A percentile compares a stretch with the other conserved stretches of the same genome.
These are phyloP conservation scores for Tipula confusa DNA, from an alignment of 2,888 invertebrate genomes.

Conservation along the genomic window DNA sequence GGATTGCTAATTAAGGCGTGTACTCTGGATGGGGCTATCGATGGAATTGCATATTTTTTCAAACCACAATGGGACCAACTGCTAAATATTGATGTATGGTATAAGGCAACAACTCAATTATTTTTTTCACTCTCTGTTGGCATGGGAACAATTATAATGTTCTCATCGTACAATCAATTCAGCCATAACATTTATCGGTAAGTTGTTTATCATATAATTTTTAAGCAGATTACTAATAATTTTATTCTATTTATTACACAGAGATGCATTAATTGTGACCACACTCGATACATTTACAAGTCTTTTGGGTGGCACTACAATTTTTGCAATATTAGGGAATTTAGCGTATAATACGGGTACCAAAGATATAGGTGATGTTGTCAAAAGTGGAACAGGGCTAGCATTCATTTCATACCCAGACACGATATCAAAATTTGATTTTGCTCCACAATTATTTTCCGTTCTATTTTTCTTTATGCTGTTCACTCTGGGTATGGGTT, in stretches of 20 bases:
- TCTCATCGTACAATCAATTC: slow-evolving; percentile 71
- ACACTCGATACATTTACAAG: slow-evolving; percentile 77
- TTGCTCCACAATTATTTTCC: slow-evolving; percentile 72
- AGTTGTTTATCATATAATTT: slow-evolving; percentile 17
- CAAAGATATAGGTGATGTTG: slow-evolving; percentile 58
- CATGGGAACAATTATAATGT: slow-evolving; percentile 73
- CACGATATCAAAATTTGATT: slow-evolving; percentile 69
- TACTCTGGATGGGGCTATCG: slow-evolving; percentile 63
- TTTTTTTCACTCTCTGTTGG: slow-evolving; percentile 74
- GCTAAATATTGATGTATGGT: slow-evolving; percentile 69
- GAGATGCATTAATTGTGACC: slow-evolving; percentile 77
- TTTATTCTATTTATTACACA: slow-evolving; percentile 44
- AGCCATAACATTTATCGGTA: slow-evolving; percentile 66
- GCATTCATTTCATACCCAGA: slow-evolving; percentile 83
- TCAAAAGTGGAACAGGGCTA: slow-evolving; percentile 70
- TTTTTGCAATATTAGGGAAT: slow-evolving; percentile 77
- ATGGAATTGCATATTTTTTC: slow-evolving; percentile 74
- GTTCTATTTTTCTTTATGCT: slow-evolving; percentile 80
- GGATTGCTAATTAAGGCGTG: slow-evolving; percentile 64
- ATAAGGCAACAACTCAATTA: slow-evolving; percentile 72
- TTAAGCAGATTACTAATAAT: neutral
- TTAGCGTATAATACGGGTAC: slow-evolving; percentile 60
- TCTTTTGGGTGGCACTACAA: slow-evolving; percentile 72
- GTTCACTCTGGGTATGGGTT: slow-evolving; percentile 71
- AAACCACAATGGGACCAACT: slow-evolving; percentile 74